Conservation (phyloP, 2,113 vertebrate species). For the Periophthalmodon schlosseri region DNA sequence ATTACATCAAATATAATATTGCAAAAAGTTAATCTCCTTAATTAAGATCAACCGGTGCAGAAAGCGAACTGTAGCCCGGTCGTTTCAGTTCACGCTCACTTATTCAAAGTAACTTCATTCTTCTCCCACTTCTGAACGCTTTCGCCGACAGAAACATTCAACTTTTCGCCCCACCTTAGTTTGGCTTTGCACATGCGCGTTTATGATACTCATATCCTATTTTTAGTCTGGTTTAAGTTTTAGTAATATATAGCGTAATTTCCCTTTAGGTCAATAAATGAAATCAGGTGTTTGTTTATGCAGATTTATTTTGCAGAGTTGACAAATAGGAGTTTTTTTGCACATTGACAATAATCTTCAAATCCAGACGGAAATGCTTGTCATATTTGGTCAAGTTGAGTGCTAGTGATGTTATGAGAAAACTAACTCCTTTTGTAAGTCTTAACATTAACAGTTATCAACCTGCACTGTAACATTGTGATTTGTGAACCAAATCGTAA, state of each 20-base stretch:
- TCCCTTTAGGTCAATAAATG: not conserved
- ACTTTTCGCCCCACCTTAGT: constrained; percentile 67
- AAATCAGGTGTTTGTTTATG: constrained; percentile 3
- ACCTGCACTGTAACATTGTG: not conserved
- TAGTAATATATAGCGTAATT: constrained; percentile 1
- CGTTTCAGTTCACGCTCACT: not conserved
- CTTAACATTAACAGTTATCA: constrained; percentile 4
- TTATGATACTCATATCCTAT: no score
- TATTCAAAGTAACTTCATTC: not conserved
- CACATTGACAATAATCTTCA: constrained; percentile 20
- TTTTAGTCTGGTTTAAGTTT: no score
- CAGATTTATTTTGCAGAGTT: constrained; percentile 38
- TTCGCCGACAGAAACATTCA: constrained; percentile 47
- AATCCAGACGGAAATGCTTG: not conserved
- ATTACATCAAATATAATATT: not conserved
- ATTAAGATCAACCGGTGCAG: not conserved
- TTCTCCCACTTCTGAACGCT: constrained; percentile 10
- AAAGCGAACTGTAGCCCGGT: not conserved
- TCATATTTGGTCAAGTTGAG: constrained; percentile 23
- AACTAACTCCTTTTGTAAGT: not conserved
- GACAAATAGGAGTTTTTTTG: constrained; percentile 25
- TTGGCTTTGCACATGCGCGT: constrained; percentile 60
- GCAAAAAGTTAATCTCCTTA: not conserved
- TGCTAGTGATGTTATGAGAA: not conserved
- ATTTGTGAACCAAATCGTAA: not conserved